Evolutionary conservation across 1,140 invertebrate genomes (phyloP).

Genomic region (Tetramorium simillimum): DNA sequence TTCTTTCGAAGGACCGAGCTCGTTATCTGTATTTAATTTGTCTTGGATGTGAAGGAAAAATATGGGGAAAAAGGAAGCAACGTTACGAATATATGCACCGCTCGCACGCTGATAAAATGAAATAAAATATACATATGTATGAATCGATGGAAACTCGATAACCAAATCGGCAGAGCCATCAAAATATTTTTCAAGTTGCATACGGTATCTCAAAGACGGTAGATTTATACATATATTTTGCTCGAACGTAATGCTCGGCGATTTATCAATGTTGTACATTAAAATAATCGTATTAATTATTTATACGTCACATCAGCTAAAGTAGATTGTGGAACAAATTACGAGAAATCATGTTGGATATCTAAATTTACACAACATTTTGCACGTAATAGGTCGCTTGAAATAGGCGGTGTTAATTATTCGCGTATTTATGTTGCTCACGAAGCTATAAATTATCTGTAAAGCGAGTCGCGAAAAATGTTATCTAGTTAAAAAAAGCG

Average conservation of each 20-base stretch:
- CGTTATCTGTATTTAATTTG: neutral
- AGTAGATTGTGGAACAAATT: neutral
- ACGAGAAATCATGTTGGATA: neutral
- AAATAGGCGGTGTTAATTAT: slow-evolving; percentile 7
- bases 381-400: neutral
- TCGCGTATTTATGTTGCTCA: neutral
- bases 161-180: neutral
- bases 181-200: neutral
- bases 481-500: neutral
- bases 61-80: too few relatives aligned
- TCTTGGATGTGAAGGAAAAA: neutral
- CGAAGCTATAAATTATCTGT: neutral
- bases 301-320: neutral
- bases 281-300: slow-evolving; percentile 1
- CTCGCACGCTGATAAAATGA: neutral
- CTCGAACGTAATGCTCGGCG: neutral
- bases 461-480: neutral
- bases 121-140: neutral
- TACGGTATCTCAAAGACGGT: neutral
- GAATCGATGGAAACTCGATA: neutral
- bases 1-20: neutral
- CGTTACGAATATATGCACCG: neutral
- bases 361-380: slow-evolving; percentile 2
- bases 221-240: neutral
- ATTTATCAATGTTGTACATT: neutral